Evolutionary conservation across 92 coral and sea anemone genomes (phyloP).

Genomic region (Actinernus sp.): DNA sequence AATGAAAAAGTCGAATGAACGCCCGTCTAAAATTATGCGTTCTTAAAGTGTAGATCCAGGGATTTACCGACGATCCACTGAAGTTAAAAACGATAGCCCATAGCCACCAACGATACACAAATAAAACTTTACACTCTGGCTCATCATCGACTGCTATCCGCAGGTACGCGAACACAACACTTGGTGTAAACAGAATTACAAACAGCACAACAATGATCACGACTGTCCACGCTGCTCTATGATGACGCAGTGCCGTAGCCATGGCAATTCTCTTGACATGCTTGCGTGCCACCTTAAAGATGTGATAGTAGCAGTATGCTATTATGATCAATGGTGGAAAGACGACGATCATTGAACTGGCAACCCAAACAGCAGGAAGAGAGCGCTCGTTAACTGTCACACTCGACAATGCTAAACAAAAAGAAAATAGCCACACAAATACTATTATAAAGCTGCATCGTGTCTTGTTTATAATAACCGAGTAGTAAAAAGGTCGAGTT

Average conservation of each 20-base stretch:
- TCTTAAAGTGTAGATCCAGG: slow-evolving; percentile 22
- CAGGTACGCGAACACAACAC: slow-evolving; percentile 10
- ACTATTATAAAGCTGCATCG: not conserved
- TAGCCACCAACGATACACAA: slow-evolving; percentile 10
- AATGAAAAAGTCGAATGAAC: slow-evolving; percentile 1
- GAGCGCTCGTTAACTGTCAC: slow-evolving; percentile 9
- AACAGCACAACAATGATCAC: slow-evolving; percentile 14
- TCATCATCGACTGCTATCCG: slow-evolving; percentile 1
- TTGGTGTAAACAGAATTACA: slow-evolving; percentile 11
- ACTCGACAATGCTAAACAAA: not conserved
- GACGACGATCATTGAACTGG: slow-evolving; percentile 13
- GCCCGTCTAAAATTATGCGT: slow-evolving; percentile 4
- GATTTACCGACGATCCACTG: slow-evolving; percentile 17
- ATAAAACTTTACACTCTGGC: not conserved
- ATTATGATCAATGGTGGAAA: slow-evolving; percentile 11
- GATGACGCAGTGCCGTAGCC: not conserved
- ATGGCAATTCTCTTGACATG: slow-evolving; percentile 6
- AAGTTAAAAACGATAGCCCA: slow-evolving; percentile 26
- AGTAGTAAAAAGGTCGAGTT: slow-evolving; percentile 6
- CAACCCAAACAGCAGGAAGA: slow-evolving; percentile 13
- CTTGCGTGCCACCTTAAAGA: slow-evolving; percentile 5
- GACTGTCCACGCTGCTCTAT: slow-evolving; percentile 9
- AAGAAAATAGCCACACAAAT: slow-evolving; percentile 11
- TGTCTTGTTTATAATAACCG: slow-evolving; percentile 3
- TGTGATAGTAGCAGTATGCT: slow-evolving; percentile 20